Conservation (phyloP, 2,797 vertebrate species). For the Tamandua tetradactyla region DNA sequence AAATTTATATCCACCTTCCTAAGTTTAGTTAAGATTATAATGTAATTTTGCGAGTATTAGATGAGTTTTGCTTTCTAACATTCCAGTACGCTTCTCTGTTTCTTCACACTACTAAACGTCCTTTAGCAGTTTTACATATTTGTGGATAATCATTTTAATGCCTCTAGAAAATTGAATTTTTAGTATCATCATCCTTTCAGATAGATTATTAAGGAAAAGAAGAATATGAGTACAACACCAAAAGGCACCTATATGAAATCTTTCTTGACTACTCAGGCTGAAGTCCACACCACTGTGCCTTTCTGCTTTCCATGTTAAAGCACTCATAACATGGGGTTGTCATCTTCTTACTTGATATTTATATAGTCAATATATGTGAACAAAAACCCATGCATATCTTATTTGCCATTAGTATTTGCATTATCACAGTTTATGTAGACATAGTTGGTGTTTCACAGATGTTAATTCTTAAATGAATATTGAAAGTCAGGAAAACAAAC, state of each 20-base stretch:
- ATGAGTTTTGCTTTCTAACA: constrained; percentile 39
- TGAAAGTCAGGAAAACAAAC: background rate
- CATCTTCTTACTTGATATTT: background rate
- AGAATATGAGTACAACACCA: background rate
- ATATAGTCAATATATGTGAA: background rate
- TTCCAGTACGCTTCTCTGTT: background rate
- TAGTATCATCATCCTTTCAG: background rate
- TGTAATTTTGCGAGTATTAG: background rate
- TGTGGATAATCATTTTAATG: constrained; percentile 37
- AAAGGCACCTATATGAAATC: background rate
- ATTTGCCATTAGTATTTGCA: background rate
- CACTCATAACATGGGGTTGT: background rate
- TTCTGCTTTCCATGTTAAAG: background rate
- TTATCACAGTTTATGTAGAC: background rate
- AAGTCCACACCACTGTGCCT: background rate
- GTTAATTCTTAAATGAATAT: background rate
- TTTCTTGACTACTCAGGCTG: background rate
- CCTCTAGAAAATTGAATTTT: constrained; percentile 23
- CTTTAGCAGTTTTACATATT: background rate
- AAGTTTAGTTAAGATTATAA: constrained; percentile 28
- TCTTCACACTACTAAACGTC: background rate
- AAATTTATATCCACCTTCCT: background rate
- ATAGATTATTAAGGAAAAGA: constrained; percentile 34
- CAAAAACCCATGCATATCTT: background rate
- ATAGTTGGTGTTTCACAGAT: background rate